Base-by-base conservation (phyloP, 2,888 invertebrate genomes). In the Balanococcus diminutus region DNA sequence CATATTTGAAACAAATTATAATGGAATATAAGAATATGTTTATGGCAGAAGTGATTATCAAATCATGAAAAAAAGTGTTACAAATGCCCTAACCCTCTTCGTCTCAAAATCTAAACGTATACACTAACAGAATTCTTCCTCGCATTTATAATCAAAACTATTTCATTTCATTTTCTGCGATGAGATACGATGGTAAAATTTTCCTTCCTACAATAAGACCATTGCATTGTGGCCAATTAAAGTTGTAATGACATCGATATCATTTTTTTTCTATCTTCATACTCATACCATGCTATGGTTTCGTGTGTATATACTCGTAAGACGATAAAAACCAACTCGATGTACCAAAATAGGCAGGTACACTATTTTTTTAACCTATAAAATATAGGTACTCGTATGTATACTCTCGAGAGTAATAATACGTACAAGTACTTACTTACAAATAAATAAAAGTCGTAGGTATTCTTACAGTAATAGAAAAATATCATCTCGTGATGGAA, bases 21-120 rank as follows among this genome's bases (percentile, higher is more conserved):
- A 84, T 84, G 72, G 84, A 84, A 84, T 84, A 67, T 72, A 84
- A 72, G 84, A 84, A 84, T 84, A 84, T 72, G 67, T 72, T 84
- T 84, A 84, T 39, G 84, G 72, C 67, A 67, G 82, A 67, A n/a
- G 67, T 72, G 84, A 84, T 84, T 84, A 84, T 84, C 84, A 84
- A 72, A 28, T 84, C 67, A 28, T 67, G 16, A 42, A 42, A 36
- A 67, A 61, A 84, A 84, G 84, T 84, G 72, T 56, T 84, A 84
- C 84, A 84, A 84, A 84, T 84, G 67, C 31, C 72, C 72, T 8
- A n/a, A 22, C 72, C 16, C 42, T 42, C 42, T 42, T 42, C 42
- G 14, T 42, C 42, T 42, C 42, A 5, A 0, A 42, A n/a, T n/a
- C n/a, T n/a, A n/a, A n/a, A n/a, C 72, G 25, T 25, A 72, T 31